Evolutionary conservation across 2,113 vertebrate species (phyloP).

Genomic region (Eurypyga helias): DNA sequence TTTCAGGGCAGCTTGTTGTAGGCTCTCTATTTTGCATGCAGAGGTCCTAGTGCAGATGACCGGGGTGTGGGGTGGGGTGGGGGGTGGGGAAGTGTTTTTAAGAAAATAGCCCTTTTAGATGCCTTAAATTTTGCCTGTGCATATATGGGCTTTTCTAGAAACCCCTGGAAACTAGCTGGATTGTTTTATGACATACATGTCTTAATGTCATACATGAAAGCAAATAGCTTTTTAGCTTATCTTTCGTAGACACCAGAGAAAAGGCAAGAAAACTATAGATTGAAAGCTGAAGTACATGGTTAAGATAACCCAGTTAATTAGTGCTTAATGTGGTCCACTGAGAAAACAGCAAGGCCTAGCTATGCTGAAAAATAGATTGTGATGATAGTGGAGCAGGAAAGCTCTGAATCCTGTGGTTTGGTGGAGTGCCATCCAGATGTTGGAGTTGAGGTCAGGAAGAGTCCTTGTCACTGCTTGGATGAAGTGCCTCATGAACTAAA

Average conservation of each 20-base stretch:
- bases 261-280: neutral
- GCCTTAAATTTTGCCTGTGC: neutral
- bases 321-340: neutral
- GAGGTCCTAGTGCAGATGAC: neutral
- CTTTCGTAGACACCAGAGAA: neutral
- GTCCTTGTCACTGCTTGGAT: neutral
- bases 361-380: neutral
- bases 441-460: neutral
- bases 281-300: neutral
- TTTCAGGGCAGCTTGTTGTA: neutral
- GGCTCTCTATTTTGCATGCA: neutral
- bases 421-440: neutral
- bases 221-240: neutral
- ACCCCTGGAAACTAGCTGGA: neutral
- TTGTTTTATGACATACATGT: neutral
- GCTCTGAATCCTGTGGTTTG: neutral
- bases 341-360: neutral
- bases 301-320: neutral
- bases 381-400: neutral
- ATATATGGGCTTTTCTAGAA: neutral
- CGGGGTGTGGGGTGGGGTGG: neutral
- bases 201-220: neutral
- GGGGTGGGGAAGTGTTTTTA: neutral
- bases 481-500: neutral
- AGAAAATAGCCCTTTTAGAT: neutral